phyloP scores from a whole-genome alignment of 1,140 invertebrate genomes.

The Holotrichia oblita region DNA sequence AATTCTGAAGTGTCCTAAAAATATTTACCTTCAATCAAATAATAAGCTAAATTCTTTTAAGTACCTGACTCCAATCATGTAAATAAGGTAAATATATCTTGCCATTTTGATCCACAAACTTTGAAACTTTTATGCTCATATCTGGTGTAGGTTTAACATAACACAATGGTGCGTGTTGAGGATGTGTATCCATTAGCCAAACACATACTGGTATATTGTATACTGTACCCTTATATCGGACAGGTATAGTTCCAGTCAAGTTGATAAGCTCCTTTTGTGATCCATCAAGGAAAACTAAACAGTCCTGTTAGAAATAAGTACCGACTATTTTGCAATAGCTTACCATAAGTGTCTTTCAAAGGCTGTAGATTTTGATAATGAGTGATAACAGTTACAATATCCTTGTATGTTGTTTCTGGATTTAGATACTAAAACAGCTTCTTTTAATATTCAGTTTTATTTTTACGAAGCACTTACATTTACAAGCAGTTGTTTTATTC shows the following conservation, averaged over 20 bases:
- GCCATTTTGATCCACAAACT: constrained; percentile 94
- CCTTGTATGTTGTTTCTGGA: constrained; percentile 77
- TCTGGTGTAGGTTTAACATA: constrained; percentile 95
- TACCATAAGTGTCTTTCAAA: constrained; percentile 73
- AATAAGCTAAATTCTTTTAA: constrained; percentile 51
- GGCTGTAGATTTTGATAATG: constrained; percentile 78
- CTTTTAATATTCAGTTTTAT: constrained; percentile 38
- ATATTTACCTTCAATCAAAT: neutral
- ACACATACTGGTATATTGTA: constrained; percentile 98
- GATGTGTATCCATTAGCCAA: constrained; percentile 97
- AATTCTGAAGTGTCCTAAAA: constrained; percentile 83
- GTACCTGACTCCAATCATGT: constrained; percentile 91
- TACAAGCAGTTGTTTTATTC: constrained; percentile 65
- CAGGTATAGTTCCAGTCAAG: constrained; percentile 92
- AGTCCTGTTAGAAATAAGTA: constrained; percentile 59
- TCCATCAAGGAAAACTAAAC: constrained; percentile 91
- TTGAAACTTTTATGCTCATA: constrained; percentile 95
- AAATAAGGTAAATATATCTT: constrained; percentile 97
- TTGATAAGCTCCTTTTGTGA: constrained; percentile 82
- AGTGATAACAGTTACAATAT: constrained; percentile 75
- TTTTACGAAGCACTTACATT: constrained; percentile 59
- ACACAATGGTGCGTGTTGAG: constrained; percentile 96
- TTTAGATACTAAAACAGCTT: constrained; percentile 72
- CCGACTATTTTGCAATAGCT: constrained; percentile 53
- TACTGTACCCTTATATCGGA: constrained; percentile 85